A percentile compares a stretch with the other conserved stretches of the same genome.
Evolutionary conservation across 1,140 invertebrate genomes (phyloP).

Genomic region (Belonocnema kinseyi): DNA sequence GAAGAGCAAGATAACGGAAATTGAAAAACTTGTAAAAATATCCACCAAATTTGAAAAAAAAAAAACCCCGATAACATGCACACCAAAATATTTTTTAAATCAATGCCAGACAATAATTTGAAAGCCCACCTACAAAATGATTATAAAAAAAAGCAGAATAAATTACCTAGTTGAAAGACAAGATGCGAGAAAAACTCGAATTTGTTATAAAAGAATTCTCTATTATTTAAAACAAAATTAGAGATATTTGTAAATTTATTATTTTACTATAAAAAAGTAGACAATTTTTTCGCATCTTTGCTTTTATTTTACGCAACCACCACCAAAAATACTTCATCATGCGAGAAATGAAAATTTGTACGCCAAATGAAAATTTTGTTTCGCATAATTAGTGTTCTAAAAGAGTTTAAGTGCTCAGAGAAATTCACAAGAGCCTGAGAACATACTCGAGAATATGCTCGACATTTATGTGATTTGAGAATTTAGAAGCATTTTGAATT

Average conservation of each 20-base stretch:
- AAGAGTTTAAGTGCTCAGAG: too few species aligned
- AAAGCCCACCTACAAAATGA: constrained; percentile 32
- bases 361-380: constrained; percentile 12
- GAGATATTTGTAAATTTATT: too few species aligned
- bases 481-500: too few species aligned
- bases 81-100: constrained; percentile 4
- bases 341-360: not conserved
- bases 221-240: too few species aligned
- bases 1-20: too few species aligned
- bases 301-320: not conserved
- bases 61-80: constrained; percentile 1
- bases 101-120: constrained; percentile 51
- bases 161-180: not conserved
- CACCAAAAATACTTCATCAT: not conserved
- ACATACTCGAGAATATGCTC: too few species aligned
- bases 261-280: not conserved
- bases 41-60: not conserved
- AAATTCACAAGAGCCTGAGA: too few species aligned
- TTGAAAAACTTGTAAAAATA: too few species aligned
- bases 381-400: too few species aligned
- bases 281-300: constrained; percentile 12
- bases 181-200: too few species aligned
- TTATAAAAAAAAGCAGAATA: constrained; percentile 33
- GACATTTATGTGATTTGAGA: too few species aligned
- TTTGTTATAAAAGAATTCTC: too few species aligned